Conservation (phyloP, 2,113 vertebrate species). For the Thunnus maccoyii region DNA sequence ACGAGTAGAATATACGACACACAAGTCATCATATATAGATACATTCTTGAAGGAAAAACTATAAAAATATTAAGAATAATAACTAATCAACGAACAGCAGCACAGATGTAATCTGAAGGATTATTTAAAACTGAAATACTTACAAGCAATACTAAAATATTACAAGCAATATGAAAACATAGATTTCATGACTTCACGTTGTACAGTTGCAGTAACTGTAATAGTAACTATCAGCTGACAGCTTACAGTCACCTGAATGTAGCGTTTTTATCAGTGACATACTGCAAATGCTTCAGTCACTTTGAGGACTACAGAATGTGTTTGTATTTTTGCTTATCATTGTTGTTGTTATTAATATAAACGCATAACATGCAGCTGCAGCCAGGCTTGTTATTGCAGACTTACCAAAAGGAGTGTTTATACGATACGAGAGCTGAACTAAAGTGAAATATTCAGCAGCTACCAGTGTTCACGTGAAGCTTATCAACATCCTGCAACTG, state of each 20-base stretch:
- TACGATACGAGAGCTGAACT: not conserved
- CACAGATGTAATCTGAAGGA: too few relatives aligned
- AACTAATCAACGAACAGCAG: too few relatives aligned
- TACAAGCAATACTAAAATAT: not conserved
- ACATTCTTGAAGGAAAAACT: too few relatives aligned
- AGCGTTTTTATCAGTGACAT: not conserved
- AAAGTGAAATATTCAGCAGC: slow-evolving; percentile 18
- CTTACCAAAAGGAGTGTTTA: slow-evolving; percentile 17
- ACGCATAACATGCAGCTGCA: not conserved
- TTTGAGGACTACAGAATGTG: not conserved
- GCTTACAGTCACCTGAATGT: not conserved
- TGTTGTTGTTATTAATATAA: not conserved
- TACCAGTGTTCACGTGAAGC: not conserved
- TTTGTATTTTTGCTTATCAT: not conserved
- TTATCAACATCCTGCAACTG: slow-evolving; percentile 66
- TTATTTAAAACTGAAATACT: not conserved
- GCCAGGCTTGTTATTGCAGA: slow-evolving; percentile 24
- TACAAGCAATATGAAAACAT: too few relatives aligned
- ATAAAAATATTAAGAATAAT: too few relatives aligned
- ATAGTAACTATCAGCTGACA: not conserved
- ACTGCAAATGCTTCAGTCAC: not conserved
- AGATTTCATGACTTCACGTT: too few relatives aligned
- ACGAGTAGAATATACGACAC: too few relatives aligned
- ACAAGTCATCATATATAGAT: too few relatives aligned
- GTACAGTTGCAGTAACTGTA: not conserved